Conservation (phyloP, 2,797 vertebrate species). For the Poecile montanus region DNA sequence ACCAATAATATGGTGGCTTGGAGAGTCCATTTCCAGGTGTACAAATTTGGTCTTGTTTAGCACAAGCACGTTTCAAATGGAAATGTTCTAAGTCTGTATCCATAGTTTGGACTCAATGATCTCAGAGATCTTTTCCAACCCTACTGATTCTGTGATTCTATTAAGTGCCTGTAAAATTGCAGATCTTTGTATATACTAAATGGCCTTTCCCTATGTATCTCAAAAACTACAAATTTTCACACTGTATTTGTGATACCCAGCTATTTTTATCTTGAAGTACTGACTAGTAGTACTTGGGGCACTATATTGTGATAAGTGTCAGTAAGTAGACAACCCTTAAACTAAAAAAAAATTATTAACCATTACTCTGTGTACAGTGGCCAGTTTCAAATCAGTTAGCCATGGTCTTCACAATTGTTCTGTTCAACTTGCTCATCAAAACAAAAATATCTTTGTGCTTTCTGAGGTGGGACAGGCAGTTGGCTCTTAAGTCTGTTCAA, state of each 20-base stretch:
- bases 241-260: background rate
- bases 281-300: background rate
- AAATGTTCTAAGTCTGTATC: background rate
- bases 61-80: background rate
- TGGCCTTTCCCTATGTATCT: background rate
- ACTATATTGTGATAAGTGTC: background rate
- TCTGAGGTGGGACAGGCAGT: background rate
- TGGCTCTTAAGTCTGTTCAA: background rate
- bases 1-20: background rate
- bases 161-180: background rate
- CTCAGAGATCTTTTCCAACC: background rate
- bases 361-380: background rate
- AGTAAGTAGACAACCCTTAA: background rate
- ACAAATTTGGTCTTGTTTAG: background rate
- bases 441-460: background rate
- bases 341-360: background rate
- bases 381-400: background rate
- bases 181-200: background rate
- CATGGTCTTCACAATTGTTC: background rate
- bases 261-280: background rate
- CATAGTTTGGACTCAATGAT: background rate
- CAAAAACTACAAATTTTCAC: background rate
- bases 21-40: background rate
- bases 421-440: background rate
- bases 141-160: background rate